Evolutionary conservation across 2,888 invertebrate genomes (phyloP).

Genomic region (Synanthedon tipuliformis): DNA sequence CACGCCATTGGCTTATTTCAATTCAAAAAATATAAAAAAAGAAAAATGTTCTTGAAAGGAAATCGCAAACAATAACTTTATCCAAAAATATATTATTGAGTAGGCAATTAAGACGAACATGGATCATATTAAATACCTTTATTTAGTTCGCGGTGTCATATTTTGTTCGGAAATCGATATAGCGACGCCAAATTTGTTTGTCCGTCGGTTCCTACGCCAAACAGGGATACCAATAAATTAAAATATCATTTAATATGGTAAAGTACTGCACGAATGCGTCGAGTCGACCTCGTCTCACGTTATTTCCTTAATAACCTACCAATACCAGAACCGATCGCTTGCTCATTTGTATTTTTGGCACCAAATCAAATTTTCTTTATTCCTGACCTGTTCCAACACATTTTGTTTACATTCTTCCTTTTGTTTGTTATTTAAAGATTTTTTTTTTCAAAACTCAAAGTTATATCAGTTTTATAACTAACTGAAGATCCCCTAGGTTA

Average conservation of each 20-base stretch:
- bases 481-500: no score
- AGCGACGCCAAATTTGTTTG: constrained; percentile 30
- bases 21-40: no score
- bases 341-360: constrained; percentile 34
- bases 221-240: constrained; percentile 49
- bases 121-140: background rate
- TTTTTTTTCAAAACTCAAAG: no score
- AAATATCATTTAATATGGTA: constrained; percentile 15
- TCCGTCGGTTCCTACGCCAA: constrained; percentile 23
- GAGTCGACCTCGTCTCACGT: constrained; percentile 32
- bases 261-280: background rate
- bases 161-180: constrained; percentile 23
- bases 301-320: constrained; percentile 49
- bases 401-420: no score
- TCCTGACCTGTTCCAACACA: constrained; percentile 19
- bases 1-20: no score
- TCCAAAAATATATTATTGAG: background rate
- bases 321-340: constrained; percentile 24
- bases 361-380: constrained; percentile 24
- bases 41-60: background rate
- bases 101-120: background rate
- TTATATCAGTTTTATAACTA: no score
- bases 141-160: constrained; percentile 11
- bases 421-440: no score
- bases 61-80: background rate